phyloP scores from a whole-genome alignment of 2,888 invertebrate genomes.

The Physocephala rufipes region DNA sequence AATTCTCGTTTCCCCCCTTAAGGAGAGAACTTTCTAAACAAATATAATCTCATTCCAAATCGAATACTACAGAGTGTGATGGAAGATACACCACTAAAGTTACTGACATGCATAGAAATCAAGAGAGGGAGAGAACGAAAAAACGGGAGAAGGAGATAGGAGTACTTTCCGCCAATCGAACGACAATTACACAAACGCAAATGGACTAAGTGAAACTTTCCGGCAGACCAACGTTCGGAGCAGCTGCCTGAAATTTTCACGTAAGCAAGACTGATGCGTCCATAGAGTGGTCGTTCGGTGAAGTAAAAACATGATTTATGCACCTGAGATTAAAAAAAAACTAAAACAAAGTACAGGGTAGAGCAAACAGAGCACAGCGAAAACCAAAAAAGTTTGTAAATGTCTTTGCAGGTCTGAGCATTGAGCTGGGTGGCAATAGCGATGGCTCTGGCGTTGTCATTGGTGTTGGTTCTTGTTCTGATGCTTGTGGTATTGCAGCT shows the following conservation, averaged over 20 bases:
- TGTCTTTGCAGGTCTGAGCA: too few species aligned
- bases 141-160: too few species aligned
- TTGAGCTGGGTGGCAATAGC: background rate
- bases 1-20: background rate
- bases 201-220: background rate
- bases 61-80: conserved; percentile 10
- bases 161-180: too few species aligned
- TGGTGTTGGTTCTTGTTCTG: background rate
- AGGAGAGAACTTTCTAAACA: background rate
- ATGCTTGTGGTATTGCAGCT: too few species aligned
- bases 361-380: conserved; percentile 23
- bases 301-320: conserved; percentile 33
- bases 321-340: conserved; percentile 23
- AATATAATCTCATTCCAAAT: conserved; percentile 22
- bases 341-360: background rate
- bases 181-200: background rate
- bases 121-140: conserved; percentile 1
- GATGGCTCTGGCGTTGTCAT: background rate
- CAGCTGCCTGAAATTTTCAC: conserved; percentile 24
- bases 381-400: too few species aligned
- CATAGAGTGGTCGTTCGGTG: background rate
- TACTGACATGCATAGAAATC: too few species aligned
- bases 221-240: background rate
- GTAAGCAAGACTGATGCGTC: conserved; percentile 10
- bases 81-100: background rate